Conservation (phyloP, 2,113 vertebrate species). For the Herpailurus yagouaroundi region DNA sequence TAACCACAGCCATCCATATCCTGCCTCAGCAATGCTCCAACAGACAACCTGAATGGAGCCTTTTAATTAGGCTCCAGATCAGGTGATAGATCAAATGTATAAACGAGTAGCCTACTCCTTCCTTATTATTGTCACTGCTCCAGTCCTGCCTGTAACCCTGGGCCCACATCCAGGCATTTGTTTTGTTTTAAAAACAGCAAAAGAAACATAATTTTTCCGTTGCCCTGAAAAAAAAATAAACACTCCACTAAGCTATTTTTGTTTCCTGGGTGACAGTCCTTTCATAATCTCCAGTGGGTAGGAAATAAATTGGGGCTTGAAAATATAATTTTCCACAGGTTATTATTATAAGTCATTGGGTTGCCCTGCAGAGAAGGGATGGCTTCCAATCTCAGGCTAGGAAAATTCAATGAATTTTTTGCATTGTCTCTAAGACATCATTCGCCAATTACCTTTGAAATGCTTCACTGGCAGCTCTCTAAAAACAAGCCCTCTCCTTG, state of each 20-base stretch:
- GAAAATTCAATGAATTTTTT: background rate
- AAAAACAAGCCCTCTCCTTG: slow-evolving; percentile 35
- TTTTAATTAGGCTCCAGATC: slow-evolving; percentile 54
- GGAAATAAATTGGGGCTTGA: slow-evolving; percentile 58
- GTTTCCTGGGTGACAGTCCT: slow-evolving; percentile 36
- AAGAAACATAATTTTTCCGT: slow-evolving; percentile 48
- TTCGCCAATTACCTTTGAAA: slow-evolving; percentile 63
- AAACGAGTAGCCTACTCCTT: background rate
- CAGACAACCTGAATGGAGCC: background rate
- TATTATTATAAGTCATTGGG: slow-evolving; percentile 15
- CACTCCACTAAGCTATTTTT: slow-evolving; percentile 30
- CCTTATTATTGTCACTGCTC: background rate
- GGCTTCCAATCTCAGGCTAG: background rate
- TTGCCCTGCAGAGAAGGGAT: background rate
- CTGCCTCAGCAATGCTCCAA: background rate
- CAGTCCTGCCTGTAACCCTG: background rate
- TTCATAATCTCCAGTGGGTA: slow-evolving; percentile 40
- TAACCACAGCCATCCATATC: background rate
- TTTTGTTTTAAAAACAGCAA: slow-evolving; percentile 59
- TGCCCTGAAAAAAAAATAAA: background rate
- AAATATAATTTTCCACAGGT: slow-evolving; percentile 50
- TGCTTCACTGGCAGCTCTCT: slow-evolving; percentile 37
- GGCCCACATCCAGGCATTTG: slow-evolving; percentile 1
- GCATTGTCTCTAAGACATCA: slow-evolving; percentile 57
- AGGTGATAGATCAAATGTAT: slow-evolving; percentile 25